Percentiles rank a stretch among this genome's conserved stretches.
These are phyloP conservation scores for Bothrops alternatus DNA, from an alignment of 2,797 vertebrate species.

Conservation along the genomic window DNA sequence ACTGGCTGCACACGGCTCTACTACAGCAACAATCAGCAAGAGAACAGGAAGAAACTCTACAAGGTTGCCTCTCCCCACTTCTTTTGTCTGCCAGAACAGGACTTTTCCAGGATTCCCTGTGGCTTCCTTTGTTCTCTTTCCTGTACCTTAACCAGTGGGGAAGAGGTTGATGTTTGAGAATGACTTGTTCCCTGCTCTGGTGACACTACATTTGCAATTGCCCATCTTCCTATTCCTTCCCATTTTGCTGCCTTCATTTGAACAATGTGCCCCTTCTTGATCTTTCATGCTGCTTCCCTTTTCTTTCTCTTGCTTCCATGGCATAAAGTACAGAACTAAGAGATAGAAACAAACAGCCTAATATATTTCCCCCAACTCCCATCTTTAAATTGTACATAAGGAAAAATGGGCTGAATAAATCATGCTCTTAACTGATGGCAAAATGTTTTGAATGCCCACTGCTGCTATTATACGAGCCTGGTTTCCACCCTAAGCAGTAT, in stretches of 20 bases:
- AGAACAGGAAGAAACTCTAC: constrained; percentile 58
- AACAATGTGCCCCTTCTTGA: background rate
- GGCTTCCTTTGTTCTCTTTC: constrained; percentile 24
- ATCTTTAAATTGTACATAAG: constrained; percentile 5
- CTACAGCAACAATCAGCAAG: constrained; percentile 47
- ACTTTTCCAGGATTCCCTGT: background rate
- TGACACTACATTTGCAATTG: background rate
- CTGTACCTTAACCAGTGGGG: background rate
- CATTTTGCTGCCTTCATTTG: constrained; percentile 3
- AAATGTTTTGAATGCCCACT: background rate
- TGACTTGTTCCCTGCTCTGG: constrained; percentile 26
- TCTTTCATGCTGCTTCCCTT: constrained; percentile 29
- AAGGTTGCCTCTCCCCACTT: constrained; percentile 46
- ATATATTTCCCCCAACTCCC: constrained; percentile 31
- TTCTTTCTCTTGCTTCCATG: constrained; percentile 23
- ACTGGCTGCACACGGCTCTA: constrained; percentile 32
- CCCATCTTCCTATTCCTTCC: background rate
- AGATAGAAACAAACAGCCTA: constrained; percentile 18
- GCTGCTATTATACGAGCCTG: background rate
- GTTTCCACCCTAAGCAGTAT: background rate
- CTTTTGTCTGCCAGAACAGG: constrained; percentile 45
- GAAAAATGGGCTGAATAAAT: background rate
- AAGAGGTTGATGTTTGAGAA: constrained; percentile 7
- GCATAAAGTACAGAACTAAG: constrained; percentile 24
- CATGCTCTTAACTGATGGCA: background rate